phyloP scores from a whole-genome alignment of 2,113 vertebrate genomes.

The Aspiorhynchus laticeps region DNA sequence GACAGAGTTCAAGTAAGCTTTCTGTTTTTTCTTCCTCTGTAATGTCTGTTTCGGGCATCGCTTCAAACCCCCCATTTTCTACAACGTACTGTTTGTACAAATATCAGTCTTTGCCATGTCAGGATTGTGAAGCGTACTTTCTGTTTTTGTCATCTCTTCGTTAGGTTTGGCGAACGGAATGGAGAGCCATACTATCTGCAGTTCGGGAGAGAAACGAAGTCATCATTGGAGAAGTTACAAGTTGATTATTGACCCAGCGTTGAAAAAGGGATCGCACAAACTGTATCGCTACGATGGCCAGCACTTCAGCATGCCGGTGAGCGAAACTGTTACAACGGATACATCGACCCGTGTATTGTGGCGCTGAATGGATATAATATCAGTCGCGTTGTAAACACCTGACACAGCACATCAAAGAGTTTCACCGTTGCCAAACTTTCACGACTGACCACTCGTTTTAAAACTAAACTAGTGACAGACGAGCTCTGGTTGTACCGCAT shows the following conservation, averaged over 20 bases:
- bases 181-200: slow-evolving; percentile 90
- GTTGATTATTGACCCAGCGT: slow-evolving; percentile 99
- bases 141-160: slow-evolving; percentile 35
- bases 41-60: slow-evolving; percentile 72
- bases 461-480: not conserved
- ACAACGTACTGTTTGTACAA: slow-evolving; percentile 21
- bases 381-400: slow-evolving; percentile 62
- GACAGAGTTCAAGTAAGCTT: slow-evolving; percentile 91
- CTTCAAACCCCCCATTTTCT: slow-evolving; percentile 62
- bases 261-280: slow-evolving; percentile 96
- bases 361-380: slow-evolving; percentile 61
- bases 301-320: slow-evolving; percentile 92
- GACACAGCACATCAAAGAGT: slow-evolving; percentile 65
- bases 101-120: slow-evolving; percentile 21
- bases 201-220: slow-evolving; percentile 93
- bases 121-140: slow-evolving; percentile 50
- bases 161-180: slow-evolving; percentile 97
- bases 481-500: not conserved
- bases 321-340: slow-evolving; percentile 59
- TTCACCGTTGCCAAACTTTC: slow-evolving; percentile 46
- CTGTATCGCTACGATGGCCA: slow-evolving; percentile 98
- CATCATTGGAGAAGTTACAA: slow-evolving; percentile 99
- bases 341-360: slow-evolving; percentile 63
- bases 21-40: slow-evolving; percentile 68
- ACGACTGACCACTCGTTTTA: not conserved